phyloP scores from a whole-genome alignment of 2,888 invertebrate species.

The Hypomecis atomaria region DNA sequence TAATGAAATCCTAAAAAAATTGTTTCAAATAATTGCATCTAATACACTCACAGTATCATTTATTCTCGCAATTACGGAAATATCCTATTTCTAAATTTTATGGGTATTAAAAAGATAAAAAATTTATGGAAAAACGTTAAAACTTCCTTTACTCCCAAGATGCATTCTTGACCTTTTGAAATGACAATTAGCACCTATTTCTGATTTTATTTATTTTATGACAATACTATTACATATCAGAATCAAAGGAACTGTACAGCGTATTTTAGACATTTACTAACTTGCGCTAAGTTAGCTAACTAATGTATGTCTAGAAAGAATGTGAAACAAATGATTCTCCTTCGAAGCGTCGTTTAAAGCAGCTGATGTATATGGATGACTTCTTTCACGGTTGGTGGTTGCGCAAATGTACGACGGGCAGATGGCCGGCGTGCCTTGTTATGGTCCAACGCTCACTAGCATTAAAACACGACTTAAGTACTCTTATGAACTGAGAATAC shows the following conservation, averaged over 20 bases:
- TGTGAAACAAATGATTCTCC: slow-evolving; percentile 50
- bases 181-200: too few relatives aligned
- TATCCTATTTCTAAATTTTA: too few relatives aligned
- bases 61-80: too few relatives aligned
- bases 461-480: slow-evolving; percentile 41
- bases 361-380: slow-evolving; percentile 55
- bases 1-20: too few relatives aligned
- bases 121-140: too few relatives aligned
- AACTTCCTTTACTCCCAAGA: too few relatives aligned
- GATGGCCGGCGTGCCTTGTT: slow-evolving; percentile 50
- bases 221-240: neutral
- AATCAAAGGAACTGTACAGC: neutral
- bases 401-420: slow-evolving; percentile 53
- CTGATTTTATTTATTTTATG: too few relatives aligned
- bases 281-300: neutral
- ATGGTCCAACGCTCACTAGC: slow-evolving; percentile 49
- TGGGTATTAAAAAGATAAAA: too few relatives aligned
- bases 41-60: too few relatives aligned
- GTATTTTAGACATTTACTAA: neutral
- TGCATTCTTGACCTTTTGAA: too few relatives aligned
- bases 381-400: slow-evolving; percentile 60
- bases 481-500: neutral
- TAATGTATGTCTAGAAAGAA: slow-evolving; percentile 38
- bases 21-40: too few relatives aligned
- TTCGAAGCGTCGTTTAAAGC: slow-evolving; percentile 51